A percentile compares a stretch with the other conserved stretches of the same genome.
Evolutionary conservation across 2,797 vertebrate genomes (phyloP).

Genomic region (Sebastes hopkinsi): DNA sequence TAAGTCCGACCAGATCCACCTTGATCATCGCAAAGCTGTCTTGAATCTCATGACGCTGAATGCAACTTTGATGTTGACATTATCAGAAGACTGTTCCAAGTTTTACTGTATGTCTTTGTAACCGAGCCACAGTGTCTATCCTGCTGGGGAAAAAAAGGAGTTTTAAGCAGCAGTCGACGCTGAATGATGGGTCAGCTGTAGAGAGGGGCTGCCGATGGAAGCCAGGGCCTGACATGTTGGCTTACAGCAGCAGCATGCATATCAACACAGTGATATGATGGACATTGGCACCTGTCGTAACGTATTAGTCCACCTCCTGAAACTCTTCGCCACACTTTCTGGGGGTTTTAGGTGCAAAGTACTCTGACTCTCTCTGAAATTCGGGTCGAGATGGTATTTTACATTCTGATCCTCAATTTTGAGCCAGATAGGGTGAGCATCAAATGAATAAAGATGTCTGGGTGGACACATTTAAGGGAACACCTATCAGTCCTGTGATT

Average conservation of each 20-base stretch:
- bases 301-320: constrained; percentile 66
- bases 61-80: constrained; percentile 26
- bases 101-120: constrained; percentile 4
- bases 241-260: constrained; percentile 67
- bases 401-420: constrained; percentile 3
- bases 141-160: constrained; percentile 37
- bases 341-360: constrained; percentile 61
- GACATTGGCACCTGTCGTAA: constrained; percentile 80
- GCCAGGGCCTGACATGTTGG: constrained; percentile 63
- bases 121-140: constrained; percentile 8
- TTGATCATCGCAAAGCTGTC: constrained; percentile 27
- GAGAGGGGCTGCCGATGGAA: constrained; percentile 34
- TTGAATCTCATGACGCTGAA: constrained; percentile 15
- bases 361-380: constrained; percentile 42
- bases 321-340: constrained; percentile 48
- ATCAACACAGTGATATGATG: constrained; percentile 75
- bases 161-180: constrained; percentile 54
- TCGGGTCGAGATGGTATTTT: background rate
- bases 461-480: background rate
- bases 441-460: background rate
- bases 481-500: background rate
- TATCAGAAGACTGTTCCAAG: background rate
- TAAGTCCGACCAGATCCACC: constrained; percentile 23
- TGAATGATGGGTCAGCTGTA: constrained; percentile 60
- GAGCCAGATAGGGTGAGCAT: constrained; percentile 2